Evolutionary conservation across 2,113 vertebrate genomes (phyloP).

Genomic region (Eptesicus fuscus): DNA sequence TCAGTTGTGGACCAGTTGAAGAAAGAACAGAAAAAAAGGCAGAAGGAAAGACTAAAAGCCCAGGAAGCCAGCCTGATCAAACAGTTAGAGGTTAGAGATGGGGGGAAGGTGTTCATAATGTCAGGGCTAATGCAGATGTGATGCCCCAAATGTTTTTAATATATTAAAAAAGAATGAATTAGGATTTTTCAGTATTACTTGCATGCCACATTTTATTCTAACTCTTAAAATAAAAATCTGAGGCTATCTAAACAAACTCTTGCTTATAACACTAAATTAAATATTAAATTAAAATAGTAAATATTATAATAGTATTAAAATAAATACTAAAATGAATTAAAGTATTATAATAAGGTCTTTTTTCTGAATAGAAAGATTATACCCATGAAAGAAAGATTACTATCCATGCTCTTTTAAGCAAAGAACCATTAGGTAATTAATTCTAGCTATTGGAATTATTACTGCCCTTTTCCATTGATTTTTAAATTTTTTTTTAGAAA

Average conservation of each 20-base stretch:
- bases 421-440: constrained; percentile 1
- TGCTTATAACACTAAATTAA: constrained; percentile 1
- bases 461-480: not conserved
- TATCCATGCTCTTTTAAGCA: not conserved
- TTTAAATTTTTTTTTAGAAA: not conserved
- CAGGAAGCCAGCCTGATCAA: constrained; percentile 95
- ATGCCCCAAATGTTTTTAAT: not conserved
- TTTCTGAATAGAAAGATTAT: not conserved
- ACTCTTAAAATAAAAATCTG: not conserved
- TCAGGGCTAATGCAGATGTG: not conserved
- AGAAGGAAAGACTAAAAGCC: constrained; percentile 94
- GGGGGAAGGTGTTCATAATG: not conserved
- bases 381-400: constrained; percentile 1
- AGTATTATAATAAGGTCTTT: not conserved
- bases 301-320: constrained; percentile 15
- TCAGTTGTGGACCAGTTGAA: constrained; percentile 93
- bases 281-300: constrained; percentile 10
- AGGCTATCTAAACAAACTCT: not conserved
- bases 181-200: not conserved
- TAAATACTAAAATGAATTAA: not conserved
- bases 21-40: constrained; percentile 94
- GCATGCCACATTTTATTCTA: not conserved
- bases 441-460: not conserved
- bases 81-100: constrained; percentile 90
- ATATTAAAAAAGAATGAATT: not conserved